Conservation (phyloP, 2,113 vertebrate genomes). For the Chitala chitala region DNA sequence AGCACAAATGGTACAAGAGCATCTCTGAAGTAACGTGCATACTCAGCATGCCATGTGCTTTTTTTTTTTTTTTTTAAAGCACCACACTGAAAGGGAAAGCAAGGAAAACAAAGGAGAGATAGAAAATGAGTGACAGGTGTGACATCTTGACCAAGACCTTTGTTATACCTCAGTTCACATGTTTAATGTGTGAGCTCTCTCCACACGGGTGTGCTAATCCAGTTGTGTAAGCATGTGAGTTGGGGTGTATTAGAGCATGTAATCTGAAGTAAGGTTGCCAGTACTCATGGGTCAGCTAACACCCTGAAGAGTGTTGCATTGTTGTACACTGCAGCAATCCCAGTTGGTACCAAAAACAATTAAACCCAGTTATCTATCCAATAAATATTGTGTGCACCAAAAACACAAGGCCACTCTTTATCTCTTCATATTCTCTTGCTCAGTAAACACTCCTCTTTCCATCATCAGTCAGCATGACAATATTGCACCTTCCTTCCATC, state of each 20-base stretch:
- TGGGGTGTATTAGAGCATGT: not conserved
- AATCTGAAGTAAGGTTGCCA: not conserved
- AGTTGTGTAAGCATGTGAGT: not conserved
- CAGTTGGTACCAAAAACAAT: not conserved
- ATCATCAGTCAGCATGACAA: not conserved
- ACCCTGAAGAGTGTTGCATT: not conserved
- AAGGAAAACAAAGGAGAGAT: not conserved
- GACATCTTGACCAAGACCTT: not conserved
- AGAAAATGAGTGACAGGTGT: not conserved
- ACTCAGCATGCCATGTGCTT: no score
- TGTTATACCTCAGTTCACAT: not conserved
- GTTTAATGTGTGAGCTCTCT: not conserved
- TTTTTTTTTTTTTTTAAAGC: no score
- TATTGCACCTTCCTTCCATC: not conserved
- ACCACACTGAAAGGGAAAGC: not conserved
- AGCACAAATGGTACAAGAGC: no score
- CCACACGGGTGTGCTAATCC: not conserved
- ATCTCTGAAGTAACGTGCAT: no score
- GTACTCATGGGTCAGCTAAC: constrained; percentile 2
- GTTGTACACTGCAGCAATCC: not conserved
- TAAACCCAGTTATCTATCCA: not conserved
- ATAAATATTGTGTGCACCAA: not conserved
- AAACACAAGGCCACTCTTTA: not conserved
- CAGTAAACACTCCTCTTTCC: not conserved
- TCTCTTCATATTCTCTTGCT: not conserved